A percentile compares a stretch with the other conserved stretches of the same genome.
These are phyloP conservation scores for Apodemus speciosus DNA, from an alignment of 2,113 vertebrate species.

Conservation along the genomic window DNA sequence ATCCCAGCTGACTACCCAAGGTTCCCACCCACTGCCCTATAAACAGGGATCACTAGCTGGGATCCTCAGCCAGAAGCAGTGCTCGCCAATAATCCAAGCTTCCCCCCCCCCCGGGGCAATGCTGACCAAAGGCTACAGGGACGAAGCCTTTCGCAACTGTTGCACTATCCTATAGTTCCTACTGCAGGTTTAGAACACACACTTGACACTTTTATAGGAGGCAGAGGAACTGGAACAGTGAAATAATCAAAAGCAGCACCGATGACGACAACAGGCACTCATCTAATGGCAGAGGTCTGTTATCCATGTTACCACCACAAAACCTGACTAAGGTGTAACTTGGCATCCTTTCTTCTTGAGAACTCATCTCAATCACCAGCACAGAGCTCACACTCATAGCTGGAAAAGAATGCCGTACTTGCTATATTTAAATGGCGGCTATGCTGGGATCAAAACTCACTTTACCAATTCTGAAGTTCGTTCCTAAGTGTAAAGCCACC, in stretches of 20 bases:
- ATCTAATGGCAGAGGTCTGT: not conserved
- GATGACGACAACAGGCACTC: not conserved
- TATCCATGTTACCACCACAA: not conserved
- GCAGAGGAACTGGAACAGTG: accelerated
- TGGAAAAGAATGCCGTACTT: not conserved
- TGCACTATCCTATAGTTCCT: no score
- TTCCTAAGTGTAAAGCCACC: not conserved
- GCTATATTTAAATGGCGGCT: not conserved
- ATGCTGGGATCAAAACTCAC: not conserved
- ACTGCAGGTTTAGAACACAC: not conserved
- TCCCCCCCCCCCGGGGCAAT: not conserved
- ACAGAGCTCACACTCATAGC: not conserved
- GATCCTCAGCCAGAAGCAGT: not conserved
- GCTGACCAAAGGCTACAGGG: no score
- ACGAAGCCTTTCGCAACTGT: not conserved
- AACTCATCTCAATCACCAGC: not conserved
- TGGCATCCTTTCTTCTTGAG: not conserved
- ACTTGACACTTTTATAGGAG: not conserved
- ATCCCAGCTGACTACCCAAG: accelerated
- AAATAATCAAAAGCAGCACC: not conserved
- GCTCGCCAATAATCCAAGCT: not conserved
- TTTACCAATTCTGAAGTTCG: not conserved
- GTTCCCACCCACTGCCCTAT: no score
- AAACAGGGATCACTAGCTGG: no score
- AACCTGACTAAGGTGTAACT: not conserved